Conservation (phyloP, 2,888 invertebrate genomes). For the Crepidodera aurea region DNA sequence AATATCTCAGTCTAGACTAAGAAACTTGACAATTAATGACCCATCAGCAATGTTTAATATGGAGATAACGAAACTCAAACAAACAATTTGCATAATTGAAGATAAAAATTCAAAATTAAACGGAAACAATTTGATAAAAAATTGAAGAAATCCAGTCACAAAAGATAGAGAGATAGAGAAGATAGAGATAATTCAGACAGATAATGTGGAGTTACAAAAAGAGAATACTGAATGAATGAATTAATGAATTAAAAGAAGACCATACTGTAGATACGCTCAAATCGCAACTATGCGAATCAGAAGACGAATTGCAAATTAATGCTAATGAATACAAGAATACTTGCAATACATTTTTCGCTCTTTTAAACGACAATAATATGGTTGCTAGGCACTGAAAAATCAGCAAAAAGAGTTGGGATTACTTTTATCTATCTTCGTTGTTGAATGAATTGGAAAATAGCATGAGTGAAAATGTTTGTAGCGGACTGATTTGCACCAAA, state of each 20-base stretch:
- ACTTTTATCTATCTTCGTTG: too few relatives aligned
- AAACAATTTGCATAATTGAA: constrained; percentile 38
- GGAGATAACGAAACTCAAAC: constrained; percentile 42
- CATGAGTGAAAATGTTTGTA: too few relatives aligned
- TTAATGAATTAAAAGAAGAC: too few relatives aligned
- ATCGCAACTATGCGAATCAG: too few relatives aligned
- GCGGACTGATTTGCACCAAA: too few relatives aligned
- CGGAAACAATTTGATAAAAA: constrained; percentile 34
- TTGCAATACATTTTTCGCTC: constrained; percentile 36
- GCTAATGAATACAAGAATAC: constrained; percentile 35
- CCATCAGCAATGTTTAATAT: constrained; percentile 44
- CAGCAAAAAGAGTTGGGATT: constrained; percentile 42
- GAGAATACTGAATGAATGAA: constrained; percentile 37
- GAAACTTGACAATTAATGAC: constrained; percentile 43
- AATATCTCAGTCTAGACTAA: constrained; percentile 44
- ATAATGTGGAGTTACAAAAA: constrained; percentile 32
- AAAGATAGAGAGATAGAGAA: too few relatives aligned
- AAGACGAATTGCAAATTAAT: constrained; percentile 33
- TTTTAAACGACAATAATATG: constrained; percentile 39
- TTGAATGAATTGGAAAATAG: too few relatives aligned
- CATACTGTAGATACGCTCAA: too few relatives aligned
- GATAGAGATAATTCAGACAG: too few relatives aligned
- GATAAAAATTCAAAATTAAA: constrained; percentile 39
- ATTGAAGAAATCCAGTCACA: constrained; percentile 18
- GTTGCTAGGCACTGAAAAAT: constrained; percentile 41